phyloP scores from a whole-genome alignment of 2,113 vertebrate species.

The Atractosteus spatula region DNA sequence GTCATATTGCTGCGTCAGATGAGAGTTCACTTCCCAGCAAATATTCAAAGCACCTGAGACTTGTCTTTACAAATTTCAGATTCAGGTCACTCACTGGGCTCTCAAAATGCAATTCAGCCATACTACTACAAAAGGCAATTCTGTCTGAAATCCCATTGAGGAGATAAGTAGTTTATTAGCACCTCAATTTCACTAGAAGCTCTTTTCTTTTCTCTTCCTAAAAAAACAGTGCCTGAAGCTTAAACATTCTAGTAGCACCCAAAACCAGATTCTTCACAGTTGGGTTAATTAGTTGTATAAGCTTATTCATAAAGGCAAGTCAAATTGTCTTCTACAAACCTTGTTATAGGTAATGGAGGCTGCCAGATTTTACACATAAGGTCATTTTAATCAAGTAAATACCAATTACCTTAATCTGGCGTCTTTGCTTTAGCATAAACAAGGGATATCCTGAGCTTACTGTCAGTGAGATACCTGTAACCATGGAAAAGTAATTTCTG shows the following conservation, averaged over 20 bases:
- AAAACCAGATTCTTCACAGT: slow-evolving; percentile 7
- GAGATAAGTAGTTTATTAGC: slow-evolving; percentile 34
- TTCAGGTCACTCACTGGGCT: slow-evolving; percentile 26
- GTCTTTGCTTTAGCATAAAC: slow-evolving; percentile 59
- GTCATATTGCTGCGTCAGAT: neutral
- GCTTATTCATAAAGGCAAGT: slow-evolving; percentile 38
- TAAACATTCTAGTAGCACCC: slow-evolving; percentile 13
- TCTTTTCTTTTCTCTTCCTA: slow-evolving; percentile 26
- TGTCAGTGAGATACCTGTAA: slow-evolving; percentile 51
- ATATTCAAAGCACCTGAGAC: slow-evolving; percentile 3
- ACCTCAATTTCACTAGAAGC: slow-evolving; percentile 25
- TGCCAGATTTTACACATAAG: slow-evolving; percentile 59
- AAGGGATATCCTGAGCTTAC: slow-evolving; percentile 62
- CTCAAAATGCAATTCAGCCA: neutral
- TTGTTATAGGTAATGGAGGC: neutral
- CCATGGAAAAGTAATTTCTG: slow-evolving; percentile 62
- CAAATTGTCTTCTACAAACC: slow-evolving; percentile 35
- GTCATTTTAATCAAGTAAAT: slow-evolving; percentile 67
- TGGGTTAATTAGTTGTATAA: slow-evolving; percentile 41
- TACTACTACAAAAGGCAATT: slow-evolving; percentile 13
- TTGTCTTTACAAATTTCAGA: slow-evolving; percentile 11
- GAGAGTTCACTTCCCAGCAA: neutral
- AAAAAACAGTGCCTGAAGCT: slow-evolving; percentile 13
- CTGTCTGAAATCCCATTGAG: slow-evolving; percentile 1
- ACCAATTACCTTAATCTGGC: slow-evolving; percentile 57